Conservation (phyloP, 2,888 invertebrate species). For the Crepidodera aurea region DNA sequence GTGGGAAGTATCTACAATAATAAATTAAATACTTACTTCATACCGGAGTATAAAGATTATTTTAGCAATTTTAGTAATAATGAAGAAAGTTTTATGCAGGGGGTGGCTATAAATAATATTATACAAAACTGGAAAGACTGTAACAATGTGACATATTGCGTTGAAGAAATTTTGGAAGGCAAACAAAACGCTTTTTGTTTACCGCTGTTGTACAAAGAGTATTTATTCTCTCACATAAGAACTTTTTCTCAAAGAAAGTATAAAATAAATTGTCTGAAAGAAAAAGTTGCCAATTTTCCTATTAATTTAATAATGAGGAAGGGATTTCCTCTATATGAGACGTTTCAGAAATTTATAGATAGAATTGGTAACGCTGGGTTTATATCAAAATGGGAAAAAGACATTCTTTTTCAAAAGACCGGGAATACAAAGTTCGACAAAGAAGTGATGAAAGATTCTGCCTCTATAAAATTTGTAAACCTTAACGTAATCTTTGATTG, state of each 20-base stretch:
- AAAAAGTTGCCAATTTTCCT: conserved; percentile 52
- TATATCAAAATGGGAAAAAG: conserved; percentile 41
- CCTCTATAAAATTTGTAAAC: conserved; percentile 33
- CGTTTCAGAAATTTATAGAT: conserved; percentile 49
- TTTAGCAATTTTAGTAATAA: conserved; percentile 34
- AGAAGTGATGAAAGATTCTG: conserved; percentile 5
- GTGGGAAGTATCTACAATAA: conserved; percentile 46
- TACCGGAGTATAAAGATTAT: conserved; percentile 41
- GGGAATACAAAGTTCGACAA: conserved; percentile 7
- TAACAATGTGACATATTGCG: conserved; percentile 42
- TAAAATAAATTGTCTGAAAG: conserved; percentile 47
- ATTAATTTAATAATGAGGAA: conserved; percentile 55
- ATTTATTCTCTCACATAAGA: conserved; percentile 46
- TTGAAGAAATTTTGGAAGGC: conserved; percentile 42
- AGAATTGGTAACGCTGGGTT: conserved; percentile 51
- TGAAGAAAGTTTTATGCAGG: conserved; percentile 19
- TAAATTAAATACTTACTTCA: conserved; percentile 46
- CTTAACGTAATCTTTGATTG: conserved; percentile 35
- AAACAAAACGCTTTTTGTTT: conserved; percentile 49
- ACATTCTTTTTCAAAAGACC: conserved; percentile 24
- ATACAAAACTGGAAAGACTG: conserved; percentile 39
- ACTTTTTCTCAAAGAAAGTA: conserved; percentile 44
- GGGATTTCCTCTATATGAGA: conserved; percentile 52
- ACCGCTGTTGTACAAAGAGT: conserved; percentile 49
- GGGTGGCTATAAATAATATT: conserved; percentile 28